phyloP scores from a whole-genome alignment of 2,113 vertebrate species.

The Lophochroa leadbeateri region DNA sequence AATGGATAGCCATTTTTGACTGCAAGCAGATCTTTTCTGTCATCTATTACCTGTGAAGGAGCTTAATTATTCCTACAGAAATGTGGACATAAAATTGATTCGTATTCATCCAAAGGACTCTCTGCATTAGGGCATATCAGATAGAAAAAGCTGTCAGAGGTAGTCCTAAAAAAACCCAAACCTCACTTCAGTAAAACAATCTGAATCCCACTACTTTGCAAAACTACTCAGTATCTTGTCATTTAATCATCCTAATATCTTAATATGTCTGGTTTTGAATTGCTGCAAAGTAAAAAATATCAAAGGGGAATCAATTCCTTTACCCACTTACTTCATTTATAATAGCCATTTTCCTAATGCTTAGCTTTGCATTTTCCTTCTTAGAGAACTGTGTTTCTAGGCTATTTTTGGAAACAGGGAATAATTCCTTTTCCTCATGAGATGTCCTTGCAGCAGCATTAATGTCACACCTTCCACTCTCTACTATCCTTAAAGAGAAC shows the following conservation, averaged over 20 bases:
- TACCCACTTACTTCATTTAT: neutral
- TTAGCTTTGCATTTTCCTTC: neutral
- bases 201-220: neutral
- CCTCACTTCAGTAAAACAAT: neutral
- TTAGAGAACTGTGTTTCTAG: neutral
- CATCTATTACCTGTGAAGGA: neutral
- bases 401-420: neutral
- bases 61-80: neutral
- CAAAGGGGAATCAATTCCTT: neutral
- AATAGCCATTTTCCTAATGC: neutral
- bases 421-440: neutral
- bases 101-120: fast-evolving
- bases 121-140: neutral
- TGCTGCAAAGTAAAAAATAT: neutral
- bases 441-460: neutral
- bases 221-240: neutral
- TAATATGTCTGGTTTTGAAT: neutral
- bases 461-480: neutral
- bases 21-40: neutral
- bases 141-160: neutral
- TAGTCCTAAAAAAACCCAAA: neutral
- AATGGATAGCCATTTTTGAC: neutral
- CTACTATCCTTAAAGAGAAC: neutral
- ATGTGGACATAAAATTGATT: neutral
- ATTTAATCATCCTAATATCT: neutral